A percentile compares a stretch with the other conserved stretches of the same genome.
phyloP scores from a whole-genome alignment of 2,888 invertebrate genomes.

The Conus canariensis region DNA sequence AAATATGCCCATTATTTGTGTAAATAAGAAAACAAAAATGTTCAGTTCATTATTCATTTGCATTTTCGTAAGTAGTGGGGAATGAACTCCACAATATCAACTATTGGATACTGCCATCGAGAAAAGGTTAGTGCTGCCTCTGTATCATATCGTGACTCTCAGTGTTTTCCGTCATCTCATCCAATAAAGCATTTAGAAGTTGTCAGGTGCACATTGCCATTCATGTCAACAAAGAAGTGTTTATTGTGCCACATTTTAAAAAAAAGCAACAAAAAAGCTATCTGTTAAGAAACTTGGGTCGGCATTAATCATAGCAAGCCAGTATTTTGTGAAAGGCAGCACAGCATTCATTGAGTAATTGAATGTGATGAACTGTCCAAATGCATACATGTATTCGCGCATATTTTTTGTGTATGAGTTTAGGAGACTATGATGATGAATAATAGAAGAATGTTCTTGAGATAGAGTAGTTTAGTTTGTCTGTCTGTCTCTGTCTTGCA shows the following conservation, averaged over 20 bases:
- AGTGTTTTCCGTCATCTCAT: not conserved
- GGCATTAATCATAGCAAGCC: not conserved
- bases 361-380: constrained; percentile 7
- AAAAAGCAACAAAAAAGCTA: too few species aligned
- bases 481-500: too few species aligned
- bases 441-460: not conserved
- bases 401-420: not conserved
- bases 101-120: not conserved
- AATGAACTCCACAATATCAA: not conserved
- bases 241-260: not conserved
- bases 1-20: too few species aligned
- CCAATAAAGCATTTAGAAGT: not conserved
- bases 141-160: not conserved
- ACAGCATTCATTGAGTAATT: constrained; percentile 1
- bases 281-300: not conserved
- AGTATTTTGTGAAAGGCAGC: not conserved
- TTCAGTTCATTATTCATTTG: not conserved
- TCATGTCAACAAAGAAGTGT: not conserved
- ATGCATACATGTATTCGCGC: not conserved
- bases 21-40: too few species aligned
- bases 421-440: not conserved
- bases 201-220: not conserved
- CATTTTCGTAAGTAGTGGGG: not conserved
- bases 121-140: not conserved
- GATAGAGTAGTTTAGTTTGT: too few species aligned